A percentile compares a stretch with the other conserved stretches of the same genome.
phyloP scores from a whole-genome alignment of 1,140 invertebrate species.

The Drosophila sproati region DNA sequence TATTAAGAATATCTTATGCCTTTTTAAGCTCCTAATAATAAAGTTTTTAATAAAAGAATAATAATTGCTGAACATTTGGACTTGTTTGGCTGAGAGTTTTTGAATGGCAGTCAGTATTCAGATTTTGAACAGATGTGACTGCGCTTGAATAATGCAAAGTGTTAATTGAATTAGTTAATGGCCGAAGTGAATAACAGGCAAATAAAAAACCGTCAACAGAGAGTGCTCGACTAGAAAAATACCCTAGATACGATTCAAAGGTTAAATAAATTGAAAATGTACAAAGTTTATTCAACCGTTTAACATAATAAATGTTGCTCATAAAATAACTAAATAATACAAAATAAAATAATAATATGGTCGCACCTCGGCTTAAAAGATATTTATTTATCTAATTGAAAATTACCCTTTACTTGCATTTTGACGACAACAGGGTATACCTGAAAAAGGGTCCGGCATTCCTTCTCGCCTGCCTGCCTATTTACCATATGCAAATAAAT shows the following conservation, averaged over 20 bases:
- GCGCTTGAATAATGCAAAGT: conserved; percentile 52
- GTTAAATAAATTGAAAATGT: not conserved
- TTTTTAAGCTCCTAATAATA: not conserved
- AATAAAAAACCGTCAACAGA: not conserved
- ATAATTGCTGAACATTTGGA: not conserved
- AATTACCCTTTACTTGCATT: not conserved
- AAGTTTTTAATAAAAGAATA: not conserved
- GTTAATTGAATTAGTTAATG: conserved; percentile 77
- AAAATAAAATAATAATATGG: no score
- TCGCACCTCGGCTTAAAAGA: no score
- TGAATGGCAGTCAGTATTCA: not conserved
- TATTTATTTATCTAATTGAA: no score
- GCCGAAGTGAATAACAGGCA: conserved; percentile 28
- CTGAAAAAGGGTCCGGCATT: conserved; percentile 45
- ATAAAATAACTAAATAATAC: not conserved
- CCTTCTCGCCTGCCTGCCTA: conserved; percentile 34
- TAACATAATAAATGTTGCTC: not conserved
- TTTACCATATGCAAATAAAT: conserved; percentile 80
- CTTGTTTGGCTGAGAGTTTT: not conserved
- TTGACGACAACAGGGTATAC: conserved; percentile 1
- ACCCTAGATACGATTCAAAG: not conserved
- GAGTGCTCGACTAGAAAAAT: not conserved
- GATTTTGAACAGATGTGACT: conserved; percentile 21
- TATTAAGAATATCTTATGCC: not conserved
- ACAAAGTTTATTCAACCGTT: not conserved